phyloP scores from a whole-genome alignment of 2,113 vertebrate species.

The Carassius carassius region DNA sequence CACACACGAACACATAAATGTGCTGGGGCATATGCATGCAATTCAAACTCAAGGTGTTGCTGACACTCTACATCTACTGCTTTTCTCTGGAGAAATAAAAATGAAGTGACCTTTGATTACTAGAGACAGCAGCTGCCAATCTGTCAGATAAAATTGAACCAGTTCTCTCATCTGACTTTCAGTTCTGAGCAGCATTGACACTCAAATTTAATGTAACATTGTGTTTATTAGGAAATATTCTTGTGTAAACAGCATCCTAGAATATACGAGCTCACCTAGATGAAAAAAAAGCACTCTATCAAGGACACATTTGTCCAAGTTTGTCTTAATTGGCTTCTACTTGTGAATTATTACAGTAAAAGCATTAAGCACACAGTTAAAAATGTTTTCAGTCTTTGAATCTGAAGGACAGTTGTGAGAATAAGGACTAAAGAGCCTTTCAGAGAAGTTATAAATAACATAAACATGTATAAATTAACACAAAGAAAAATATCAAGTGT shows the following conservation, averaged over 20 bases:
- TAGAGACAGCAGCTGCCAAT: slow-evolving; percentile 56
- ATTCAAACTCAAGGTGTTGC: slow-evolving; percentile 45
- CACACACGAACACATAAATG: not conserved
- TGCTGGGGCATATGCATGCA: slow-evolving; percentile 1
- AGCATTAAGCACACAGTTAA: not conserved
- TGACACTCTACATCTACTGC: slow-evolving; percentile 51
- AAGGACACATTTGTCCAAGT: not conserved
- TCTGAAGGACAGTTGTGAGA: not conserved
- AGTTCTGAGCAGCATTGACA: not conserved
- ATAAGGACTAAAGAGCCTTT: not conserved
- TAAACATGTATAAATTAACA: not conserved
- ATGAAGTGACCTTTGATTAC: slow-evolving; percentile 69
- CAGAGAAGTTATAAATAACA: not conserved
- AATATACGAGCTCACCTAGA: not conserved
- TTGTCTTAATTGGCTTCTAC: not conserved
- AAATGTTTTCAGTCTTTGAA: slow-evolving; percentile 5
- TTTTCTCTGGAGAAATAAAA: slow-evolving; percentile 59
- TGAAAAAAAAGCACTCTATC: not conserved
- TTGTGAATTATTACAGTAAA: not conserved
- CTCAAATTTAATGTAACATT: not conserved
- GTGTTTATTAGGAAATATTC: not conserved
- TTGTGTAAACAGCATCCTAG: not conserved
- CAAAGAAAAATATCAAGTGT: not conserved
- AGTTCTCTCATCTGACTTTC: slow-evolving; percentile 5
- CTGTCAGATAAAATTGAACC: not conserved